A percentile compares a stretch with the other conserved stretches of the same genome.
Conservation (phyloP, 2,888 invertebrate species). For the Ophion obscuratus region DNA sequence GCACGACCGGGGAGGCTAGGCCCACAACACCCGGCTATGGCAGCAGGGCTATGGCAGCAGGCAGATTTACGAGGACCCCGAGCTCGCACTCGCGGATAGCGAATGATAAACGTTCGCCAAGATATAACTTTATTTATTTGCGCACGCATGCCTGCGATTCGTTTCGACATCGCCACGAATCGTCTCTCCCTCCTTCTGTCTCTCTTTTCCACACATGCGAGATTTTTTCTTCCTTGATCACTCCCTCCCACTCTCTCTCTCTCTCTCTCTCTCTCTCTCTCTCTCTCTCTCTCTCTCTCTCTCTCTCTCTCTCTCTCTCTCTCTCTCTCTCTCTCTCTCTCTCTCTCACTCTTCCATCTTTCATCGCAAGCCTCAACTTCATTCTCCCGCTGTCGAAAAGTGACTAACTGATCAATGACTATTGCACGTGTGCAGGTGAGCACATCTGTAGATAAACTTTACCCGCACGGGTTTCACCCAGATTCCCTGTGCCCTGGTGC, state of each 20-base stretch:
- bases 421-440: constrained; percentile 21
- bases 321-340: constrained; percentile 16
- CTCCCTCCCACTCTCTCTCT: constrained; percentile 12
- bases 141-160: constrained; percentile 82
- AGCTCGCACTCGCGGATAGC: constrained; percentile 85
- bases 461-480: neutral
- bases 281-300: constrained; percentile 7
- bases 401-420: neutral
- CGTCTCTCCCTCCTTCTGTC: constrained; percentile 51
- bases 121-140: constrained; percentile 88
- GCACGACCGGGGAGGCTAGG: constrained; percentile 30
- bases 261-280: constrained; percentile 24
- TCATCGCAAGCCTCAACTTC: constrained; percentile 38
- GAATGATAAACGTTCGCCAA: constrained; percentile 87
- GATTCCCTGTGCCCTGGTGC: neutral
- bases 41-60: constrained; percentile 76
- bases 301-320: neutral
- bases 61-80: constrained; percentile 85
- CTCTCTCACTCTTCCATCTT: constrained; percentile 28
- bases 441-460: neutral
- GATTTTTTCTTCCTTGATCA: neutral
- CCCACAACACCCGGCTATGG: constrained; percentile 64
- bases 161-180: constrained; percentile 33
- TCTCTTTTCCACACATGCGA: neutral
- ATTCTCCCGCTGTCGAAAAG: constrained; percentile 59